Conservation (phyloP, 1,140 invertebrate species). For the Antheraea mylitta region DNA sequence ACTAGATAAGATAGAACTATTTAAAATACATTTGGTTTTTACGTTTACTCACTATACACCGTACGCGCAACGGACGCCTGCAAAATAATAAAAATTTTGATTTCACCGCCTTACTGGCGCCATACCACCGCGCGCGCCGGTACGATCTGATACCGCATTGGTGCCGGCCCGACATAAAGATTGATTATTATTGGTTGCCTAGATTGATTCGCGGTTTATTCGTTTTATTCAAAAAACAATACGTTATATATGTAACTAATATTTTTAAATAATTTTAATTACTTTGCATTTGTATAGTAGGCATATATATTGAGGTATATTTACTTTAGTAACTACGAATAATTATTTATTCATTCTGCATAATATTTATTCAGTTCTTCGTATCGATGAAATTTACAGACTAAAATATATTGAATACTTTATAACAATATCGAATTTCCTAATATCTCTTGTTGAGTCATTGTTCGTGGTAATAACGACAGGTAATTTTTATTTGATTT, state of each 20-base stretch:
- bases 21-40: constrained; percentile 38
- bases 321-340: too few relatives aligned
- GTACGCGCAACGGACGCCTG: constrained; percentile 32
- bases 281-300: too few relatives aligned
- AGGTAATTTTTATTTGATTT: too few relatives aligned
- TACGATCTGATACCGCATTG: constrained; percentile 14
- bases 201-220: constrained; percentile 22
- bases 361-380: too few relatives aligned
- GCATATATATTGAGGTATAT: too few relatives aligned
- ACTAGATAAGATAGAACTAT: constrained; percentile 43
- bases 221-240: constrained; percentile 20
- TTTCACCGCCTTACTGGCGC: constrained; percentile 61
- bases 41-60: constrained; percentile 23
- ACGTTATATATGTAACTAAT: not conserved
- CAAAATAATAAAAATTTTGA: constrained; percentile 41
- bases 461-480: too few relatives aligned
- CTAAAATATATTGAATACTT: too few relatives aligned
- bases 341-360: too few relatives aligned
- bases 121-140: constrained; percentile 31
- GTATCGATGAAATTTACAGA: too few relatives aligned
- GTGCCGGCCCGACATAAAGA: not conserved
- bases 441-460: too few relatives aligned
- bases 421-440: too few relatives aligned
- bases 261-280: constrained; percentile 10
- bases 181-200: not conserved